A percentile compares a stretch with the other conserved stretches of the same genome.
These are phyloP conservation scores for Semicossyphus pulcher DNA, from an alignment of 2,113 vertebrate species.

Conservation along the genomic window DNA sequence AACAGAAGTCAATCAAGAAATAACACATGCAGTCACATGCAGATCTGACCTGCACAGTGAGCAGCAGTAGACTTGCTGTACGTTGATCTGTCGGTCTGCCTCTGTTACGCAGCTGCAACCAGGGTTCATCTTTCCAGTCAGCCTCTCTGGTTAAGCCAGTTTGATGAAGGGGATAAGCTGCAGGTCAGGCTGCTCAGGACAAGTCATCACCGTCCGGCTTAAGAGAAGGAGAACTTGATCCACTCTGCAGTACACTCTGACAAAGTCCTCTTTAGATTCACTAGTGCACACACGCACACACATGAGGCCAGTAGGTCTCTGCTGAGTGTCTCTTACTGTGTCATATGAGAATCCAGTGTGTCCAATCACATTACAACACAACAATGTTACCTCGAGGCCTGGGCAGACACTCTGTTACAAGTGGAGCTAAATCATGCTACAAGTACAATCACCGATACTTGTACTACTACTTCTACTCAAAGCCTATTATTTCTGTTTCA, in stretches of 20 bases:
- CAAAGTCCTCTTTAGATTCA: conserved; percentile 18
- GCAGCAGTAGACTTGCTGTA: conserved; percentile 7
- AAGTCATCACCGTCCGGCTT: conserved; percentile 18
- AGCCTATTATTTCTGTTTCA: background rate
- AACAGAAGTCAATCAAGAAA: background rate
- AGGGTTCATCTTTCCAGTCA: conserved; percentile 25
- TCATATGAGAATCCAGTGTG: conserved; percentile 26
- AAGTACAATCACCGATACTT: background rate
- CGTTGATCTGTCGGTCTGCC: background rate
- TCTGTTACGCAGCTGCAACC: background rate
- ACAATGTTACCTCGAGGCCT: background rate
- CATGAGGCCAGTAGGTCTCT: background rate
- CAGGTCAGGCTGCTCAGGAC: conserved; percentile 25
- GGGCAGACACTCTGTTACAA: conserved; percentile 4
- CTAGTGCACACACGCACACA: background rate
- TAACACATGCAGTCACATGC: background rate
- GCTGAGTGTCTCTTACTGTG: conserved; percentile 14
- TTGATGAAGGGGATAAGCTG: conserved; percentile 47
- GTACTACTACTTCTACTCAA: background rate
- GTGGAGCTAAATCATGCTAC: background rate
- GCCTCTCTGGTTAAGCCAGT: conserved; percentile 46
- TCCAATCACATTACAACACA: conserved; percentile 24
- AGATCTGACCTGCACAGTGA: conserved; percentile 24
- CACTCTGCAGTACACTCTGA: conserved; percentile 21
- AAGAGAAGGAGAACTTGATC: conserved; percentile 31